Evolutionary conservation across 2,888 invertebrate species (phyloP), one percentile per base, ranked within the genome.

Genomic region (Tetranychus piercei): DNA sequence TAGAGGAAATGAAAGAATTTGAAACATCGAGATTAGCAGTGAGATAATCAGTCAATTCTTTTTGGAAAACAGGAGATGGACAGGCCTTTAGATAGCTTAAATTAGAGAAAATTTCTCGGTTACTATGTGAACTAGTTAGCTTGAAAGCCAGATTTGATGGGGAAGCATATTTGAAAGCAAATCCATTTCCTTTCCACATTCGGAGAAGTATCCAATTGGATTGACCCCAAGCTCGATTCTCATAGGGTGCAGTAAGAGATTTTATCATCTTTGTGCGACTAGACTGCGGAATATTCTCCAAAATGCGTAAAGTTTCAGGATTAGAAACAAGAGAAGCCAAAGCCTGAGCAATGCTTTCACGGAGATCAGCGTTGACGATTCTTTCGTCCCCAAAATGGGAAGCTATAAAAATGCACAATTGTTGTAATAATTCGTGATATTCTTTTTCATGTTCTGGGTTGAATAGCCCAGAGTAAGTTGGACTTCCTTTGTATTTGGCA

Each of bases 141-240:
- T 66, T 65, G 23, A n/a, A 23, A 9, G 65, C 64, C 20, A 73
- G 5, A 34, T 73, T 73, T 15, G 43, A n/a, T 45, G 44, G 71
- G 6, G 45, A 43, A 34, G 71, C 15, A 71, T 71, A 71, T 18
- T 34, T 11, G 20, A 44, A 71, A 0, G 84, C 83, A 45, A 84
- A 83, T 0, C 91, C 91, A 78, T 88, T 85, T 0, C 91, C 91
- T 72, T 75, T 76, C 72, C 65, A 75, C 8, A 74, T 67, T 44
- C 75, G 45, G 20, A 73, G 67, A 23, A 73, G 18, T 44, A 91
- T 87, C 90, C 91, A 91, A 83, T 91, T 91, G 73, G 89, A 90
- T 80, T 91, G 91, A 20, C 90, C 90, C 84, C 84, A 83, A 87
- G 90, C 89, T 64, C 90, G 85, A 81, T 90, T 90, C 82, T 90